phyloP scores from a whole-genome alignment of 1,140 invertebrate genomes.

The Halictus rubicundus region DNA sequence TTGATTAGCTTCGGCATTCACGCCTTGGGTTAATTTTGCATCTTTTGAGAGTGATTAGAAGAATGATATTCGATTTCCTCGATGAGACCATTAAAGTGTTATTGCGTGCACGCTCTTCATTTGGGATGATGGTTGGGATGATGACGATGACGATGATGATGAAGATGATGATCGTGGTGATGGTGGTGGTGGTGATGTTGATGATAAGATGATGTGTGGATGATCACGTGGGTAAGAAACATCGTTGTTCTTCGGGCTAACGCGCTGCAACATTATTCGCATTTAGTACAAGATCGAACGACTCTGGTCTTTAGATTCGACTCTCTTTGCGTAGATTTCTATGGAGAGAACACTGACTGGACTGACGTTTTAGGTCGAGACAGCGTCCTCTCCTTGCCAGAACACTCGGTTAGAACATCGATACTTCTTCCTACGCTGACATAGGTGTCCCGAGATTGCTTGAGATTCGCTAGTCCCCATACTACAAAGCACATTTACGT shows the following conservation, averaged over 20 bases:
- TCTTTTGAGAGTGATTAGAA: too few relatives aligned
- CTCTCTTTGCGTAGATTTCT: too few relatives aligned
- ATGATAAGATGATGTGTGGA: not conserved
- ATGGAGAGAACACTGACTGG: too few relatives aligned
- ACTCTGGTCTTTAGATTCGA: too few relatives aligned
- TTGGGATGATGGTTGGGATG: not conserved
- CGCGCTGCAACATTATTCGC: not conserved
- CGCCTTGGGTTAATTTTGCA: conserved; percentile 12
- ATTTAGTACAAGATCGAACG: too few relatives aligned
- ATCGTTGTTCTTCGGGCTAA: not conserved
- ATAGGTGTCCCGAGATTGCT: not conserved
- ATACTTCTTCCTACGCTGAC: not conserved
- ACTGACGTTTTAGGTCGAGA: too few relatives aligned
- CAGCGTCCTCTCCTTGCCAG: too few relatives aligned
- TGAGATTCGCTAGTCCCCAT: not conserved
- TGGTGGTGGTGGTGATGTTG: not conserved
- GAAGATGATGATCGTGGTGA: not conserved
- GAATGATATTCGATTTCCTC: not conserved
- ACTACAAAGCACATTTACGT: not conserved
- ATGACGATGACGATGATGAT: not conserved
- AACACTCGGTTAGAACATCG: not conserved
- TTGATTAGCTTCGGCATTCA: conserved; percentile 57
- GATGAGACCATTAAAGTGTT: not conserved
- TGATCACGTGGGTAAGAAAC: not conserved
- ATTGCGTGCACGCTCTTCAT: not conserved